A percentile compares a stretch with the other conserved stretches of the same genome.
These are phyloP conservation scores for Phataginus tricuspis DNA, from an alignment of 2,797 vertebrate genomes.

Conservation along the genomic window DNA sequence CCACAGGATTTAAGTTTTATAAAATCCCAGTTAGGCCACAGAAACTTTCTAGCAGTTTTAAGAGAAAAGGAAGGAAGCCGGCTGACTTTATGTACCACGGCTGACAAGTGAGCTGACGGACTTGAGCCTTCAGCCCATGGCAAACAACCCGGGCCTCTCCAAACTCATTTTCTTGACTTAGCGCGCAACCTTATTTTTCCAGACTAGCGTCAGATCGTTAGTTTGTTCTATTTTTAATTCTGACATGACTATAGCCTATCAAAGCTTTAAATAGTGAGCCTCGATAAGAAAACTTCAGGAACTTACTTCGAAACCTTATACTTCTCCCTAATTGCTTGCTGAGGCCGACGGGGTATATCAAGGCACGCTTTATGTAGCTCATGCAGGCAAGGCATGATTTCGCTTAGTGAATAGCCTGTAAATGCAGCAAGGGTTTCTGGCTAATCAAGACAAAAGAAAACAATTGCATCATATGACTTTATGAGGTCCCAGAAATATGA, in stretches of 20 bases:
- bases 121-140: too few relatives aligned
- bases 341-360: constrained; percentile 85
- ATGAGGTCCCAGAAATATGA: background rate
- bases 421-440: constrained; percentile 90
- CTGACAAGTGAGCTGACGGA: background rate
- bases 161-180: background rate
- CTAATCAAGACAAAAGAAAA: constrained; percentile 83
- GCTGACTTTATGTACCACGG: background rate
- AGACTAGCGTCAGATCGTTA: background rate
- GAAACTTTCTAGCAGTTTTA: background rate
- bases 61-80: background rate
- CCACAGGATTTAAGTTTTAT: background rate
- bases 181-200: background rate
- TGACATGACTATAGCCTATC: background rate
- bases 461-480: constrained; percentile 40
- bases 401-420: constrained; percentile 91
- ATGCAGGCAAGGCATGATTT: constrained; percentile 90
- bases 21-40: background rate
- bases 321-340: constrained; percentile 93
- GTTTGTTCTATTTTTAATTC: background rate
- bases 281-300: background rate
- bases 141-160: background rate
- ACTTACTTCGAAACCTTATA: constrained; percentile 92
- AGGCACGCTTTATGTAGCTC: constrained; percentile 91
- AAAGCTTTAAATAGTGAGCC: background rate